phyloP scores from a whole-genome alignment of 2,113 vertebrate genomes.

The Rhabdomys dilectus region DNA sequence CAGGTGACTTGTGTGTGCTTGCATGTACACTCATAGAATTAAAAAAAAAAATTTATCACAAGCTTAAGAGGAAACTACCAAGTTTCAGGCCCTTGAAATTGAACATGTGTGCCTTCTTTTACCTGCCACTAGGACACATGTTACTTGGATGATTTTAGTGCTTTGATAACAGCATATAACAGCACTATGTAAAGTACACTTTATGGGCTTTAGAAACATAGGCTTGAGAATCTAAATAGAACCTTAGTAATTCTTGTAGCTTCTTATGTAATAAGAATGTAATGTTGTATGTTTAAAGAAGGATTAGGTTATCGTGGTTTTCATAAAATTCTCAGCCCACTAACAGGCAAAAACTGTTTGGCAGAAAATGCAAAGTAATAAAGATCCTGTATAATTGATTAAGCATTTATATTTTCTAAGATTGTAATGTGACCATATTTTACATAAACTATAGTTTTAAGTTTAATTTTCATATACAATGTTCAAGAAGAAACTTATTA shows the following conservation, averaged over 20 bases:
- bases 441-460: neutral
- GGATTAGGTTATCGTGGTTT: neutral
- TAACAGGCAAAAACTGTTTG: slow-evolving; percentile 28
- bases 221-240: slow-evolving; percentile 34
- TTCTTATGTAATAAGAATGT: neutral
- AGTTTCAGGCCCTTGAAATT: neutral
- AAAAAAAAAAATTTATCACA: slow-evolving; percentile 20
- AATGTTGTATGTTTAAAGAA: neutral
- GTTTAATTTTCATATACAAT: neutral
- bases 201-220: neutral
- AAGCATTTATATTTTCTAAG: neutral
- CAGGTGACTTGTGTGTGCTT: neutral
- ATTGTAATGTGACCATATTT: neutral
- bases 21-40: neutral
- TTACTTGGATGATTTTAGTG: slow-evolving; percentile 39
- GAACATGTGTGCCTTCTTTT: neutral
- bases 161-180: slow-evolving; percentile 52
- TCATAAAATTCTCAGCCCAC: neutral
- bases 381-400: neutral
- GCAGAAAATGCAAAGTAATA: neutral
- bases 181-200: slow-evolving; percentile 49
- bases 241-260: neutral
- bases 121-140: neutral
- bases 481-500: neutral
- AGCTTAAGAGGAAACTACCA: neutral